Evolutionary conservation across 2,113 vertebrate genomes (phyloP), one percentile per base, ranked within the genome.

Genomic region (Albula glossodonta): DNA sequence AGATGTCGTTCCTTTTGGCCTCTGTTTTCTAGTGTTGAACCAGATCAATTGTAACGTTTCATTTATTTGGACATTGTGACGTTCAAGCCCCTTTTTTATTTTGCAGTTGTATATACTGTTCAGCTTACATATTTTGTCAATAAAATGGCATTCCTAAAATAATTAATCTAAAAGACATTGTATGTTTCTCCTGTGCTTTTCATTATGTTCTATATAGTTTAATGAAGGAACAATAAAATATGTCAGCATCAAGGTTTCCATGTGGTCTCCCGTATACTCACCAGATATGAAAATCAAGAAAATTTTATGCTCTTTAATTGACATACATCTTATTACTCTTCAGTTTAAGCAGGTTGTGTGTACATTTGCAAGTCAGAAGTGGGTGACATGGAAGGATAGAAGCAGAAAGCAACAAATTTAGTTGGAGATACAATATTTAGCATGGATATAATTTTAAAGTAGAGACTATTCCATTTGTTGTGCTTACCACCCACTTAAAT

Each of bases 81-180:
- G 83, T 89, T 85, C 80, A 80, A 87, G 83, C 83, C 84, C 50
- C 88, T 80, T 88, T 94, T 95, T 96, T 93, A 92, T 94, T 95
- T 94, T 96, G 92, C 96, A 95, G 94, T 95, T 97, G 93, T 96
- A 93, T 93, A 96, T 95, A 94, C 90, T 97, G 95, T 96, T 95
- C 85, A 95, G 93, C 92, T 91, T 93, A 93, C 93, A 94, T 95
- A 92, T 93, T 94, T 95, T 96, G 96, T 95, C 96, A 97, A 97
- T 98, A 97, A 98, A 98, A 94, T 94, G 96, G 92, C 95, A 94
- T 95, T 95, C 90, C 94, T 95, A 90, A 92, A 89, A 86, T 85
- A 85, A 87, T 87, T 80, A 81, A 80, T 83, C 88, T 86, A 83
- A 84, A 88, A 90, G 91, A 85, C 85, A 91, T 89, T 90, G 87